These are phyloP conservation scores for Jaculus jaculus DNA, from an alignment of 2,113 vertebrate genomes.

Conservation along the genomic window DNA sequence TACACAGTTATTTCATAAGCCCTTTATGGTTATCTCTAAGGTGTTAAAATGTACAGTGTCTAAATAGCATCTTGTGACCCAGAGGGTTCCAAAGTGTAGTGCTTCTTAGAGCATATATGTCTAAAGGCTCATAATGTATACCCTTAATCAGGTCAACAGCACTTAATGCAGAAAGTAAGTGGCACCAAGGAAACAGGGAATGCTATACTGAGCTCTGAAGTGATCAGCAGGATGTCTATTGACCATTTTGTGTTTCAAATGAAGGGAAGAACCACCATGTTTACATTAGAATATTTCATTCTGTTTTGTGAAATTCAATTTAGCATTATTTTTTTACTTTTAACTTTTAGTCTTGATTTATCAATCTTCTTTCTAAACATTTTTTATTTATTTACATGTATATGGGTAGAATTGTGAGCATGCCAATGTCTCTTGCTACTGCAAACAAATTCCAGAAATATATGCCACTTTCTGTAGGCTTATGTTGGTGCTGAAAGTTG, in stretches of 20 bases:
- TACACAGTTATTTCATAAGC: not conserved
- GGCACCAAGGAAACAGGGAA: not conserved
- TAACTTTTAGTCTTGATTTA: not conserved
- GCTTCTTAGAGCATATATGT: not conserved
- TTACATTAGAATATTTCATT: not conserved
- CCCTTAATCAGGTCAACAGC: not conserved
- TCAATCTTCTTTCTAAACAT: not conserved
- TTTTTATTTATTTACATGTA: no score
- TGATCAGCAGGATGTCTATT: not conserved
- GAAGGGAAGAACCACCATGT: not conserved
- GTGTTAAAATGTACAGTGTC: not conserved
- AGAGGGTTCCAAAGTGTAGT: not conserved
- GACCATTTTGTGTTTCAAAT: not conserved
- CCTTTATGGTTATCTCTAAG: not conserved
- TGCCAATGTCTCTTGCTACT: no score
- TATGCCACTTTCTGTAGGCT: no score
- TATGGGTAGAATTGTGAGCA: not conserved
- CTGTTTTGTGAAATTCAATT: not conserved
- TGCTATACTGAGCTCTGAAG: not conserved
- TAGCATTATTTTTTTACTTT: not conserved
- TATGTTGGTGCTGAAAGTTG: no score
- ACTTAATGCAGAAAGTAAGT: not conserved
- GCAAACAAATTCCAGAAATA: no score
- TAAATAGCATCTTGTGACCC: not conserved
- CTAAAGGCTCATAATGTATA: not conserved